These are phyloP conservation scores for Epinotia bilunana DNA, from an alignment of 2,888 invertebrate species.

Conservation along the genomic window DNA sequence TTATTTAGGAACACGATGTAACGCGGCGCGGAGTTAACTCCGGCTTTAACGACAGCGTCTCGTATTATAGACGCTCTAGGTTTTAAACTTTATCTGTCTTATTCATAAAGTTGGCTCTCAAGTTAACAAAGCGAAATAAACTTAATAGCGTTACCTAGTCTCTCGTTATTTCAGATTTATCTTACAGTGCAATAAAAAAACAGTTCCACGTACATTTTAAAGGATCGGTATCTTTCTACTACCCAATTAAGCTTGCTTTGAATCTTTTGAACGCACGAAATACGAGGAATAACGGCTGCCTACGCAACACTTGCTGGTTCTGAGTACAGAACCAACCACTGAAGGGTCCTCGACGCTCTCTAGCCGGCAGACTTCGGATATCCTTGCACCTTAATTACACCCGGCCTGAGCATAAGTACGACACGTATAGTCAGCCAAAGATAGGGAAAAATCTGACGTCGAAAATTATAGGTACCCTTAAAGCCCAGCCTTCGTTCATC, in stretches of 20 bases:
- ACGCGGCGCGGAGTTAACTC: conserved; percentile 50
- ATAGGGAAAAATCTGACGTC: conserved; percentile 38
- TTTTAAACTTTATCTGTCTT: conserved; percentile 43
- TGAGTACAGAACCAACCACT: conserved; percentile 76
- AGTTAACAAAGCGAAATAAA: conserved; percentile 39
- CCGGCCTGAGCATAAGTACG: conserved; percentile 70
- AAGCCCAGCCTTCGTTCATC: conserved; percentile 1
- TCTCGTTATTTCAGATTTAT: conserved; percentile 29
- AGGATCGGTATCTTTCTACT: conserved; percentile 56
- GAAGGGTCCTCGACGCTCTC: conserved; percentile 73
- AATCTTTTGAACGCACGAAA: conserved; percentile 76
- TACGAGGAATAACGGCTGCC: conserved; percentile 67
- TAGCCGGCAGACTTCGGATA: conserved; percentile 77
- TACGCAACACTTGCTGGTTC: conserved; percentile 78
- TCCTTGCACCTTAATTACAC: conserved; percentile 84
- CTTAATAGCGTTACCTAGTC: conserved; percentile 26
- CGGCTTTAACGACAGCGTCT: conserved; percentile 45
- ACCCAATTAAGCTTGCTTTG: conserved; percentile 76
- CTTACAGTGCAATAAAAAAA: conserved; percentile 19
- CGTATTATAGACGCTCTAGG: conserved; percentile 43
- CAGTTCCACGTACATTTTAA: background rate
- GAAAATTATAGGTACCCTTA: conserved; percentile 6
- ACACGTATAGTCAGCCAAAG: conserved; percentile 42
- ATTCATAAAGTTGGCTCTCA: conserved; percentile 41
- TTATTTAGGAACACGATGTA: conserved; percentile 63